Evolutionary conservation across 2,797 vertebrate genomes (phyloP).

Genomic region (Lagodon rhomboides): DNA sequence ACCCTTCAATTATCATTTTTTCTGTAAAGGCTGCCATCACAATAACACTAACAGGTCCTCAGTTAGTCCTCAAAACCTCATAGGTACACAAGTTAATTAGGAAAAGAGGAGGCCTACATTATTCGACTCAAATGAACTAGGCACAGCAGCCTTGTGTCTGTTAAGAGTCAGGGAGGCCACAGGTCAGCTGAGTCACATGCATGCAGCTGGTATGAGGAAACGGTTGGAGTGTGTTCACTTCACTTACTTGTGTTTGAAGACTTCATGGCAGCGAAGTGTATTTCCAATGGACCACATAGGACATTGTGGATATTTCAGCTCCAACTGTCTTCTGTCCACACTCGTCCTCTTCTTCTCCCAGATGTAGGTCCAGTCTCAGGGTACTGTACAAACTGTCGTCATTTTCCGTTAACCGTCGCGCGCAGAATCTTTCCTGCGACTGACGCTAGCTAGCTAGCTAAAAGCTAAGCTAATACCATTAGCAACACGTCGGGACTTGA

Average conservation of each 20-base stretch:
- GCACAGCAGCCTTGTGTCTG: neutral
- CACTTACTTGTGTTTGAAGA: conserved; percentile 9
- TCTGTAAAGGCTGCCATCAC: too few relatives aligned
- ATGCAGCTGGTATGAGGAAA: neutral
- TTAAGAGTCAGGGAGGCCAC: neutral
- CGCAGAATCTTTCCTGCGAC: neutral
- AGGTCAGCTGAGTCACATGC: neutral
- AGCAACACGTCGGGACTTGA: neutral
- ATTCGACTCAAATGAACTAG: neutral
- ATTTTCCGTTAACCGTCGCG: neutral
- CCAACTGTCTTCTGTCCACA: neutral
- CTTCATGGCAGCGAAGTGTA: neutral
- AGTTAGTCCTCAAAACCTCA: neutral
- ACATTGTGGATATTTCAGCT: neutral
- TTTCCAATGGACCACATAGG: neutral
- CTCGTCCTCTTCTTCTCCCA: neutral
- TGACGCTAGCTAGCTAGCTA: too few relatives aligned
- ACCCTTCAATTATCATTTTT: neutral
- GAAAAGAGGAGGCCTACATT: neutral
- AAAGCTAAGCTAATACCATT: neutral
- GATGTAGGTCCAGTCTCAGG: neutral
- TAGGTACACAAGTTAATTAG: neutral
- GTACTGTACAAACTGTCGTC: neutral
- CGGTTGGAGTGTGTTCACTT: neutral
- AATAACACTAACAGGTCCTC: neutral